phyloP scores from a whole-genome alignment of 2,888 invertebrate genomes.

The Schrankia costaestrigalis region DNA sequence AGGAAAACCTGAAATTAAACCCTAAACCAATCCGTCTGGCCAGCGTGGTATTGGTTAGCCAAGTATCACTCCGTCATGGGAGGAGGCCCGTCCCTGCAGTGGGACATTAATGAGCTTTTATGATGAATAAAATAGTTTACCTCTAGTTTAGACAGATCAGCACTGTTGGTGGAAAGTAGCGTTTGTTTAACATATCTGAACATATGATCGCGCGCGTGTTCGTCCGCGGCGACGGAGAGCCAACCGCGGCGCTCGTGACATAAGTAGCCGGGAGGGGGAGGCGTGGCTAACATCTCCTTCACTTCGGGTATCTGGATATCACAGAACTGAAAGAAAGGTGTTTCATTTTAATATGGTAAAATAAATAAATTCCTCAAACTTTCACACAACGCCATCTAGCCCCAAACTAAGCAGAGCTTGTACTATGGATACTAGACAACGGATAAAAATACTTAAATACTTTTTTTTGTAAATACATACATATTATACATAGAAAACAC shows the following conservation, averaged over 20 bases:
- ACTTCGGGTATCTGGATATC: conserved; percentile 90
- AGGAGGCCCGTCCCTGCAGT: too few relatives aligned
- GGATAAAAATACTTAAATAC: neutral
- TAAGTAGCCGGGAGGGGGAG: conserved; percentile 82
- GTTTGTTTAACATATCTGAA: conserved; percentile 82
- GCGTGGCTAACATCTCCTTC: conserved; percentile 85
- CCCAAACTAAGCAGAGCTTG: too few relatives aligned
- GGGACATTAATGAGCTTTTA: too few relatives aligned
- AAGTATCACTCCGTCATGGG: too few relatives aligned
- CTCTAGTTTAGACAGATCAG: conserved; percentile 53
- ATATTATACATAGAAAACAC: too few relatives aligned
- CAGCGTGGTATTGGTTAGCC: too few relatives aligned
- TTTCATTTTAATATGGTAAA: too few relatives aligned
- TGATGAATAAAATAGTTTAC: conserved; percentile 33
- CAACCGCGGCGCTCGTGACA: conserved; percentile 90
- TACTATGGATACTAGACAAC: neutral
- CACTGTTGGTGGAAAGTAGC: conserved; percentile 48
- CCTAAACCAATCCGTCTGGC: too few relatives aligned
- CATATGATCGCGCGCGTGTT: conserved; percentile 86
- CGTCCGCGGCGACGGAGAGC: conserved; percentile 86
- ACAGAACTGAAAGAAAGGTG: conserved; percentile 85
- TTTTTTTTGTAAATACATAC: too few relatives aligned
- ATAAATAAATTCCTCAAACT: too few relatives aligned
- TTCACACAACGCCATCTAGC: too few relatives aligned
- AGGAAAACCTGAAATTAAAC: too few relatives aligned